Base-by-base conservation (phyloP, 2,797 vertebrate species). In the Apogon hyalosoma region DNA sequence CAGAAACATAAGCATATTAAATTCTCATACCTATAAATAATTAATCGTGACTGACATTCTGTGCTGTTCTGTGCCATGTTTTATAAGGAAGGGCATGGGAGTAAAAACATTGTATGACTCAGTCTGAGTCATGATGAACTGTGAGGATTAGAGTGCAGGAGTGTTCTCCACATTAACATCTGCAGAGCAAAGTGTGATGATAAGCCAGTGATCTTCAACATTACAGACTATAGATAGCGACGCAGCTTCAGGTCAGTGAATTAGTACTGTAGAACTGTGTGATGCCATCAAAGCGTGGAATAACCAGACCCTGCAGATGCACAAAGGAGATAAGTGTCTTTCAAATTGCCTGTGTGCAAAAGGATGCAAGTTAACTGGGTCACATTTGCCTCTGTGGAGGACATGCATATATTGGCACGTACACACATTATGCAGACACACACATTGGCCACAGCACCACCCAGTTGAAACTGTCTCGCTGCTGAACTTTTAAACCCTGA, bases 401-500 rank as follows among this genome's bases (percentile, higher is more conserved):
- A 63, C 59, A 15, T 4, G 43, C 52, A 67, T 45, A 59, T 9
- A 21, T 33, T 67, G 51, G 60, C 71, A 75, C 11, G 1, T 6
- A 73, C 21, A 6, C 43, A 43, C 48, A 61, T 38, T 33, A 28
- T 7, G 53, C 58, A 75, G 7, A 13, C 33, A 36, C 50, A 3
- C 14, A 49, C 28, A 60, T 55, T 16, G 43, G 49, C 53, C 67
- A 48, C 40, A 50, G 68, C 63, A 63, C 51, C 74, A 57, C 66
- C 73, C 61, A 58, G 52, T 75, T 84, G 46, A 72, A 63, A 46
- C 41, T 65, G 36, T 75, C 69, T 42, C 59, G 53, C 62, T 60
- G 73, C 60, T 86, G 85, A 88, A 86, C 87, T 81, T 80, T 64
- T 75, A 64, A 84, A 76, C 69, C 64, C 59, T 53, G 65, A 40